phyloP scores from a whole-genome alignment of 2,797 vertebrate species.

The Mus caroli region DNA sequence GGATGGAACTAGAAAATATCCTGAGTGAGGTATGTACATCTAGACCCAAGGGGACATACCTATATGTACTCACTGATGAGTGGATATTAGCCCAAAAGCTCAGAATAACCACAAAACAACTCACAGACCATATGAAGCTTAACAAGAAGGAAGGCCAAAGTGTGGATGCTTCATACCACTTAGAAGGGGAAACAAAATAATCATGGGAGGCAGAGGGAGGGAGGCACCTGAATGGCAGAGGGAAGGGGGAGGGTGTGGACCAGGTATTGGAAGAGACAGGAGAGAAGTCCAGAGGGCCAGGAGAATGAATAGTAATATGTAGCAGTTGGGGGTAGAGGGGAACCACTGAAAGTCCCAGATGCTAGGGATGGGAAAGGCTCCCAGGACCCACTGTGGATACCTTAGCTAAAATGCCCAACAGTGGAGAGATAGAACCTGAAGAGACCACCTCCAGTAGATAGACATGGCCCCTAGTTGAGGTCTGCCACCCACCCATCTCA shows the following conservation, averaged over 20 bases:
- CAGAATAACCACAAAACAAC: neutral
- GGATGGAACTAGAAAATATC: neutral
- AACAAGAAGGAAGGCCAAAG: neutral
- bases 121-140: neutral
- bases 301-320: neutral
- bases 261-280: too few relatives aligned
- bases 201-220: neutral
- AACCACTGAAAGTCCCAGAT: neutral
- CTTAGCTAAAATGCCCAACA: neutral
- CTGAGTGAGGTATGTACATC: neutral
- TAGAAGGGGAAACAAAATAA: neutral
- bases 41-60: neutral
- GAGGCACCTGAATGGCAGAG: too few relatives aligned
- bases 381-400: neutral
- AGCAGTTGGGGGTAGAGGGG: neutral
- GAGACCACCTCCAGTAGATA: neutral
- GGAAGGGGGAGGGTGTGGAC: too few relatives aligned
- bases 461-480: too few relatives aligned
- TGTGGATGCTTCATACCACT: neutral
- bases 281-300: neutral
- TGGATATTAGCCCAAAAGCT: neutral
- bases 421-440: too few relatives aligned
- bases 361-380: too few relatives aligned
- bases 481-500: neutral
- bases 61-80: neutral